These are phyloP conservation scores for Poeciliopsis infans DNA, from an alignment of 2,797 vertebrate species.

Conservation along the genomic window DNA sequence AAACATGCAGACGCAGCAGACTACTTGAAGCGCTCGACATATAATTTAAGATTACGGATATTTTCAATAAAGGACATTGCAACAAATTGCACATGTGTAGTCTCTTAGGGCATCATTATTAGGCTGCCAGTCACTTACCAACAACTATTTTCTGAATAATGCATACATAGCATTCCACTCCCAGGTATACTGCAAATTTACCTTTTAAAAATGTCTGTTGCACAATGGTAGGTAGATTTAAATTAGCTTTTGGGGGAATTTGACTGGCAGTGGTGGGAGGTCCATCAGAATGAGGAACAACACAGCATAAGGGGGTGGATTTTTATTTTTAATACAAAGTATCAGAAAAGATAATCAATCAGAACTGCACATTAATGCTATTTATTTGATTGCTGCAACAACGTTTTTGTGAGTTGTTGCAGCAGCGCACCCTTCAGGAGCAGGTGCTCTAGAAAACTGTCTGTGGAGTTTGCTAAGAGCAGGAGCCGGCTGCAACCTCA, in stretches of 20 bases:
- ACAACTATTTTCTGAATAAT: background rate
- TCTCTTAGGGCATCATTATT: background rate
- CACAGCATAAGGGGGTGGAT: background rate
- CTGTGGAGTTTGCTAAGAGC: background rate
- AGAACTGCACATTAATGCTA: background rate
- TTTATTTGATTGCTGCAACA: background rate
- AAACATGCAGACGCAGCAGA: background rate
- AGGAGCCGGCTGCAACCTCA: slow-evolving; percentile 33
- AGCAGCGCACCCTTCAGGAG: background rate
- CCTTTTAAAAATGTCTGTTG: background rate
- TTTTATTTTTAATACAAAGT: background rate
- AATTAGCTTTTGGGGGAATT: background rate
- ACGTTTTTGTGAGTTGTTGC: background rate
- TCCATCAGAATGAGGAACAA: background rate
- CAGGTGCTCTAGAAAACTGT: background rate
- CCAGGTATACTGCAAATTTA: background rate
- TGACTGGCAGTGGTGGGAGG: background rate
- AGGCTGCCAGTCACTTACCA: background rate
- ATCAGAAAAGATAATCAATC: background rate
- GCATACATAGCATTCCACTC: background rate
- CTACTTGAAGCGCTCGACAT: background rate
- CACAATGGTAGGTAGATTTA: background rate
- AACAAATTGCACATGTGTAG: background rate
- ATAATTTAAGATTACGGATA: background rate
- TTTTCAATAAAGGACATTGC: background rate